Evolutionary conservation across 37 sponge, comb jelly and placozoan genomes (phyloP), one percentile per base, ranked within the genome.

Genomic region (Chondrilla cf. caribensis): DNA sequence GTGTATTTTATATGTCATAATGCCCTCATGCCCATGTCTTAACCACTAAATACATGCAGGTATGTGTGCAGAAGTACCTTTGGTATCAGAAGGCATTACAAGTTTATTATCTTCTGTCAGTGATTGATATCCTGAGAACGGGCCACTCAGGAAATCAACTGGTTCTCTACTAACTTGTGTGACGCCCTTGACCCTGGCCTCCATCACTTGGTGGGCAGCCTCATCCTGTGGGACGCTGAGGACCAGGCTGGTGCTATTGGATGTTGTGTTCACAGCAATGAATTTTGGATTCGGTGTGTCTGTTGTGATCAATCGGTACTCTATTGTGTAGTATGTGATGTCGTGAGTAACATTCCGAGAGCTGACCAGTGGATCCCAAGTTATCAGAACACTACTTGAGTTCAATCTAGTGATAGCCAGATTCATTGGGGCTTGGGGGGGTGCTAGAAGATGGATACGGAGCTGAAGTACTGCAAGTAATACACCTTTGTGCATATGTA

Each of bases 111-210:
- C n/a, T n/a, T n/a, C n/a, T n/a, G n/a, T n/a, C n/a, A n/a, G n/a
- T n/a, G n/a, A n/a, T n/a, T n/a, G n/a, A n/a, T 36, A 32, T 2
- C 40, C 76, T 36, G 76, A 73, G 43, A 32, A 73, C 36, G 76
- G 76, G 2, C 43, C 42, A 43, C 9, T 3, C 24, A 19, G 17
- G 24, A 42, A 43, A 37, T 9, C 41, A n/a, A 25, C 76, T 39
- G 76, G 76, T 24, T 73, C 76, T 43, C 41, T 42, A 3, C 76
- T 73, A 41, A 73, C 24, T 37, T 73, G 76, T 2, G 44, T 42
- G 43, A 73, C 76, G 18, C 43, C 76, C 6, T 2, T 1, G 25
- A 73, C 76, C 21, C 76, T 31, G 18, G 76, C 76, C 24, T 17
- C 21, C 43, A 73, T 4, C 25, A 73, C 44, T 33, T 33, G 29